Evolutionary conservation across 2,113 vertebrate genomes (phyloP), one percentile per base, ranked within the genome.

Genomic region (Solea senegalensis): DNA sequence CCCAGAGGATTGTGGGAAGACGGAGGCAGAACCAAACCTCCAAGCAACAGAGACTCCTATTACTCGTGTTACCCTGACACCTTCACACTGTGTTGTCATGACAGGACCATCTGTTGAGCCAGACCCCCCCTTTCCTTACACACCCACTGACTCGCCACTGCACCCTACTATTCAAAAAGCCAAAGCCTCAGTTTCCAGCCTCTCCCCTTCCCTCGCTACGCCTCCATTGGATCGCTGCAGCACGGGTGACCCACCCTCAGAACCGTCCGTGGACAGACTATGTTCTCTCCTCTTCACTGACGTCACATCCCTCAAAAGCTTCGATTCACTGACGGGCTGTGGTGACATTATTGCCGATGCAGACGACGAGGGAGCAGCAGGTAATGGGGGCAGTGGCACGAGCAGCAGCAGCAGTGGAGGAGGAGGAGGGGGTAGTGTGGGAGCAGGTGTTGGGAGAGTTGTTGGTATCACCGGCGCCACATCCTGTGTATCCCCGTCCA

Each of bases 271-370:
- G 79, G 95, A 95, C 83, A 90, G 94, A 69, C 95, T 99, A 87
- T 98, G 96, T 92, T 95, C 97, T 85, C 94, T 99, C 90, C 95
- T 99, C 93, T 98, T 99, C 91, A 96, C 94, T 76, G 98, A 99
- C 86, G 97, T 99, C 94, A 98, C 98, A 81, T 99, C 98, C 81
- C 94, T 99, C 81, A 99, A 99, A 93, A 99, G 98, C 94, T 99
- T 99, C 90, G 98, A 99, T 95, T 99, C 98, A 86, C 95, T 99
- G 88, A 99, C 98, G 59, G 98, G 98, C 88, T 99, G 98, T 48
- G 97, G 98, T 78, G 98, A 99, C 94, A 97, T 99, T 94, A 99
- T 98, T 83, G 98, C 97, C 39, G 98, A 99, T 84, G 95, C 88
- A 2, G 98, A 99, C 45, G 98, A 98, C 43, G 96, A 97, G 80